Evolutionary conservation across 1,140 invertebrate genomes (phyloP).

Genomic region (Apis florea): DNA sequence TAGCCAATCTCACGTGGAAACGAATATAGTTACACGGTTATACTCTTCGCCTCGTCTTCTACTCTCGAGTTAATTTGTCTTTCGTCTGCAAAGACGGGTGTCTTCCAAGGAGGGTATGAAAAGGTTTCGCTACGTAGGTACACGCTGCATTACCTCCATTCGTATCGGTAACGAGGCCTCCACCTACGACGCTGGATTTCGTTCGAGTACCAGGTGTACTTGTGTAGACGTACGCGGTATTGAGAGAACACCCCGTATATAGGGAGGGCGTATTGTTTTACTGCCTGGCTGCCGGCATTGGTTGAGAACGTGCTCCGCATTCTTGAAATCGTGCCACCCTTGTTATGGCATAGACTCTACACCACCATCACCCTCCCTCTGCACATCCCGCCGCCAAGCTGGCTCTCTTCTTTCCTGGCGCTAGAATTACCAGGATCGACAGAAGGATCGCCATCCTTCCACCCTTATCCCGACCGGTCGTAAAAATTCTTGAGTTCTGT

Average conservation of each 20-base stretch:
- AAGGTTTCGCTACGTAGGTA: constrained; percentile 67
- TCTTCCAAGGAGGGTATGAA: constrained; percentile 57
- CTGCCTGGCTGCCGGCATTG: constrained; percentile 79
- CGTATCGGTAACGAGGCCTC: constrained; percentile 71
- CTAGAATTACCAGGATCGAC: constrained; percentile 39
- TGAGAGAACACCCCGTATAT: constrained; percentile 74
- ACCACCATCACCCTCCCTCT: constrained; percentile 40
- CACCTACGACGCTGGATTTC: constrained; percentile 33
- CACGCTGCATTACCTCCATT: constrained; percentile 66
- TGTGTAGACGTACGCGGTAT: constrained; percentile 59
- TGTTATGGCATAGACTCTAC: constrained; percentile 71
- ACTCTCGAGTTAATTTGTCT: constrained; percentile 52
- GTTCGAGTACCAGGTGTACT: constrained; percentile 10
- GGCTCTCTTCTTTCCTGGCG: constrained; percentile 55
- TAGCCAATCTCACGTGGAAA: no score
- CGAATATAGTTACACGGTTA: not conserved
- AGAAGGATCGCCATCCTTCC: constrained; percentile 55
- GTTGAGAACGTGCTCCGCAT: constrained; percentile 80
- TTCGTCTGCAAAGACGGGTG: constrained; percentile 37
- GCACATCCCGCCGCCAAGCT: constrained; percentile 43
- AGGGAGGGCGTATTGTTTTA: constrained; percentile 79
- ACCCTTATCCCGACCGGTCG: constrained; percentile 26
- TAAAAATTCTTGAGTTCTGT: constrained; percentile 73
- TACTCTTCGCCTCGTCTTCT: not conserved
- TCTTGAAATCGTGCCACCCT: constrained; percentile 78